A percentile compares a stretch with the other conserved stretches of the same genome.
These are phyloP conservation scores for Myotis yumanensis DNA, from an alignment of 2,113 vertebrate species.

Conservation along the genomic window DNA sequence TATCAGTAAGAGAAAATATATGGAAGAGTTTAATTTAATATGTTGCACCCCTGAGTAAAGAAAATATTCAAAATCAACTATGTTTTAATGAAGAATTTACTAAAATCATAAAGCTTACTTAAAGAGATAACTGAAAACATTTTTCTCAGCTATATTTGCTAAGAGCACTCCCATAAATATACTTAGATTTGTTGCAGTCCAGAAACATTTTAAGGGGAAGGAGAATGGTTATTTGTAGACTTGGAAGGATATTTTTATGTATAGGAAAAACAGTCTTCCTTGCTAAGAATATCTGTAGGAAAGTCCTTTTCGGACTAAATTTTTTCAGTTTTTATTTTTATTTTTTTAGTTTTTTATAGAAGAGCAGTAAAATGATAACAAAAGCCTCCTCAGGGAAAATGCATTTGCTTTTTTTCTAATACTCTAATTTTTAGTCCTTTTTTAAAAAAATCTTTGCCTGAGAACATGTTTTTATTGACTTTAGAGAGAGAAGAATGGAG, in stretches of 20 bases:
- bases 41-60: background rate
- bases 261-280: background rate
- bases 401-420: background rate
- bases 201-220: slow-evolving; percentile 35
- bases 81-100: background rate
- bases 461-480: background rate
- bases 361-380: background rate
- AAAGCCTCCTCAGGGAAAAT: background rate
- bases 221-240: slow-evolving; percentile 5
- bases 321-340: background rate
- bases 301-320: background rate
- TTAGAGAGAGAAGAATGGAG: background rate
- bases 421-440: background rate
- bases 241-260: slow-evolving; percentile 37
- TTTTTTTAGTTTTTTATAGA: background rate
- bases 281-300: background rate
- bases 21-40: background rate
- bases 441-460: background rate
- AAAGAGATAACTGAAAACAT: background rate
- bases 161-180: background rate
- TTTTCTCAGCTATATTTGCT: slow-evolving; percentile 30
- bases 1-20: background rate
- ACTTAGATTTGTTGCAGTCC: background rate
- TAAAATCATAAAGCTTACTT: background rate
- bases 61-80: background rate